Evolutionary conservation across 2,888 invertebrate genomes (phyloP), one percentile per base, ranked within the genome.

Genomic region (Diachrysia chrysitis): DNA sequence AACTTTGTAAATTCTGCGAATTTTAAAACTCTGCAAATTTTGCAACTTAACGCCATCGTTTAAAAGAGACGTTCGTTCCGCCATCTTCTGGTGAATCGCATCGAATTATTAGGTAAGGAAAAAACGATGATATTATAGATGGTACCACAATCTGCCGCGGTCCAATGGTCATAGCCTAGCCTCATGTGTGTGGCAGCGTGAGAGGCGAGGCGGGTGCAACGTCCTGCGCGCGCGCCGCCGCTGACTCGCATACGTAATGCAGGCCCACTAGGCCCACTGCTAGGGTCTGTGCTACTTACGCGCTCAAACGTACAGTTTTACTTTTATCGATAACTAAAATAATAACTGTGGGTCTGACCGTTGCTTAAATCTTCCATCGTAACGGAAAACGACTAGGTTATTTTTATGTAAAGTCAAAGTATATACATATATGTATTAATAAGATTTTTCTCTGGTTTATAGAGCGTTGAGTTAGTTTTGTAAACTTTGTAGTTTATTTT

Each of bases 221-320:
- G 95, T 90, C 94, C 94, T 92, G 71, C 84, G 78, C 79, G 81
- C 81, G 81, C 83, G 84, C 78, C 77, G 84, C 75, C 85, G 85
- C 84, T 79, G 90, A 78, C 87, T 85, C 85, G 95, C 93, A 95
- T 95, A 91, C 93, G 82, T 93, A 95, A 95, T 93, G 84, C 69
- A 42, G 42, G n/a, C 42, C 42, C 42, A 42, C 42, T 42, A n/a
- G 42, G n/a, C 42, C n/a, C 42, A 4, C 37, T 5, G 42, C n/a
- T 6, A 73, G 75, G 74, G 70, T 60, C 61, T 59, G 71, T 66
- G 68, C 78, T 70, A 78, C 61, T 65, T 60, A 64, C 46, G 59
- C 57, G 37, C 69, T 37, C 57, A 48, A 62, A 62, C 21, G 21
- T 29, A 64, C 61, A 61, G 61, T 76, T 71, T 76, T 79, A 66